These are phyloP conservation scores for Nudaria mundana DNA, from an alignment of 2,888 invertebrate species.

Conservation along the genomic window DNA sequence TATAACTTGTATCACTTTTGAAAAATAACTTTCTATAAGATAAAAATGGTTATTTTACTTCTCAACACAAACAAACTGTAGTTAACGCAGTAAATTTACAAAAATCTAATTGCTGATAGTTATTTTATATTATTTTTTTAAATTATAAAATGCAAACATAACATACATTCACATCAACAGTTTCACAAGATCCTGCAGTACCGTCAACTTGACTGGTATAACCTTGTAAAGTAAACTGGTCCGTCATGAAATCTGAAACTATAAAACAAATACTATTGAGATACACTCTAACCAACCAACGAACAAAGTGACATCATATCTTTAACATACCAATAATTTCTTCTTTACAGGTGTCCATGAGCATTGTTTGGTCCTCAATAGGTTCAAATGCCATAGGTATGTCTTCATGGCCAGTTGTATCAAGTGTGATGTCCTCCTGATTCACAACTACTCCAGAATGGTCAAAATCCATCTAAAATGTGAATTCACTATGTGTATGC, in stretches of 20 bases:
- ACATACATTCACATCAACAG: constrained; percentile 56
- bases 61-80: too few relatives aligned
- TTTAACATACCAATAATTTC: constrained; percentile 70
- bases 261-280: too few relatives aligned
- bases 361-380: constrained; percentile 58
- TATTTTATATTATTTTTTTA: too few relatives aligned
- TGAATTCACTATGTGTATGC: background rate
- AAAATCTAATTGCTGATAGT: too few relatives aligned
- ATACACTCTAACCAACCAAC: too few relatives aligned
- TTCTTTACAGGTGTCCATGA: constrained; percentile 68
- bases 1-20: too few relatives aligned
- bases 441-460: constrained; percentile 53
- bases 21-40: too few relatives aligned
- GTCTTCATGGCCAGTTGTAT: constrained; percentile 43
- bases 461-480: constrained; percentile 65
- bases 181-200: constrained; percentile 41
- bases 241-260: constrained; percentile 68
- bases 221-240: constrained; percentile 63
- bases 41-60: too few relatives aligned
- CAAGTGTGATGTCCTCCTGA: constrained; percentile 57
- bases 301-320: too few relatives aligned
- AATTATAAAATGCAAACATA: background rate
- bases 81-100: too few relatives aligned
- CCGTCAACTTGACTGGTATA: constrained; percentile 56
- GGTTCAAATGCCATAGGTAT: constrained; percentile 69